phyloP scores from a whole-genome alignment of 2,113 vertebrate species.

The Marmota monax region DNA sequence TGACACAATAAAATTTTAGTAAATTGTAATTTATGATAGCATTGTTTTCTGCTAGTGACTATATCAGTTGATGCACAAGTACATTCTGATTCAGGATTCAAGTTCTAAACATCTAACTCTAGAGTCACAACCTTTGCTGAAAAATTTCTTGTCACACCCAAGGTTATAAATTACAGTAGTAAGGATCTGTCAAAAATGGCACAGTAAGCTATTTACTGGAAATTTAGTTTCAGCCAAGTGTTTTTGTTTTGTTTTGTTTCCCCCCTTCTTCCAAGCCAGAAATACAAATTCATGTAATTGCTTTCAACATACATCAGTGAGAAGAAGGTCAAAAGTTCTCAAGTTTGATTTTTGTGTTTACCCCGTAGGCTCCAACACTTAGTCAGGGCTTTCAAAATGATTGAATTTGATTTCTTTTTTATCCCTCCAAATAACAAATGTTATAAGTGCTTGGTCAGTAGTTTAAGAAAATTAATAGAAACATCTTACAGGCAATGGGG shows the following conservation, averaged over 20 bases:
- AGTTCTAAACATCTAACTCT: slow-evolving; percentile 34
- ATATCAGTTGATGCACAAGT: not conserved
- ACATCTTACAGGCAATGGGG: slow-evolving; percentile 56
- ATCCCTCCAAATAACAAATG: slow-evolving; percentile 75
- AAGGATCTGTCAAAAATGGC: slow-evolving; percentile 50
- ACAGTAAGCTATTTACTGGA: slow-evolving; percentile 56
- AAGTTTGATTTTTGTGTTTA: slow-evolving; percentile 79
- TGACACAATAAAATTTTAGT: slow-evolving; percentile 10
- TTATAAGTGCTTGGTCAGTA: slow-evolving; percentile 73
- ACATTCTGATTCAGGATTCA: slow-evolving; percentile 40
- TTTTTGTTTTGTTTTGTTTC: not conserved
- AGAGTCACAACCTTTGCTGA: slow-evolving; percentile 28
- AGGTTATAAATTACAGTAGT: slow-evolving; percentile 54
- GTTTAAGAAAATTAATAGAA: slow-evolving; percentile 76
- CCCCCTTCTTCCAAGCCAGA: not conserved
- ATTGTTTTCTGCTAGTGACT: slow-evolving; percentile 7
- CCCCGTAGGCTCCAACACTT: slow-evolving; percentile 64
- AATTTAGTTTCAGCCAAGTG: slow-evolving; percentile 50
- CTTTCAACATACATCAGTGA: slow-evolving; percentile 71
- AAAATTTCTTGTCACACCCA: slow-evolving; percentile 54
- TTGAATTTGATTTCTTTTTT: slow-evolving; percentile 76
- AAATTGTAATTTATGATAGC: not conserved
- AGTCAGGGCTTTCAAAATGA: slow-evolving; percentile 67
- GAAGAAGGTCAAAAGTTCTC: slow-evolving; percentile 72
- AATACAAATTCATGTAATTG: slow-evolving; percentile 71